Evolutionary conservation across 2,113 vertebrate species (phyloP).

Genomic region (Lanius ludovicianus): DNA sequence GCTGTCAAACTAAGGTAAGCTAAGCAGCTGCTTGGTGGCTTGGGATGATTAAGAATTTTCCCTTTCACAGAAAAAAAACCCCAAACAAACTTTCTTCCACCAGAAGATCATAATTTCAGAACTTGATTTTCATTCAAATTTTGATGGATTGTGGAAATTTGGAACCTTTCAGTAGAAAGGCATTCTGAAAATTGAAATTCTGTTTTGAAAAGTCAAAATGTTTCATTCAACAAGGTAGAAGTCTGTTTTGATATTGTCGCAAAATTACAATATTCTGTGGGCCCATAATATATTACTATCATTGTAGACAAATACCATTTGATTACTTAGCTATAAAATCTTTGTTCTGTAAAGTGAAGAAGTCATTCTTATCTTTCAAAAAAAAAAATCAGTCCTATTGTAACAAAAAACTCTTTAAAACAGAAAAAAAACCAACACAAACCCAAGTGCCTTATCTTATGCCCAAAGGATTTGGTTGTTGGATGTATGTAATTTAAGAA

Average conservation of each 20-base stretch:
- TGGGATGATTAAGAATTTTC: neutral
- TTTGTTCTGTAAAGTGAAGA: neutral
- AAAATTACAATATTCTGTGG: neutral
- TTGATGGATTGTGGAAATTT: neutral
- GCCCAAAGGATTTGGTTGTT: neutral
- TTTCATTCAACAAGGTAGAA: neutral
- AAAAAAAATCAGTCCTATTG: neutral
- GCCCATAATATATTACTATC: neutral
- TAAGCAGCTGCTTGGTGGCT: neutral
- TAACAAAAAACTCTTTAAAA: neutral
- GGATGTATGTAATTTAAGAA: neutral
- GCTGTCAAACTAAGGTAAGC: neutral
- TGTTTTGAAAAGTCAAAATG: neutral
- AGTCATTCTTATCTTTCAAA: neutral
- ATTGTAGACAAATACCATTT: neutral
- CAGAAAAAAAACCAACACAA: neutral
- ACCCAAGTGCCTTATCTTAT: neutral
- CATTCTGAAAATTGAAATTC: neutral
- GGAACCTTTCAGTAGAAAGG: neutral
- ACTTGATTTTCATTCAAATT: neutral
- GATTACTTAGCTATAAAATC: neutral
- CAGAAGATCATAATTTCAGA: neutral
- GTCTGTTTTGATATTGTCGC: neutral
- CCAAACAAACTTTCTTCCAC: neutral
- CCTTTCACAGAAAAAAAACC: neutral